Evolutionary conservation across 2,113 vertebrate genomes (phyloP).

Genomic region (Nycticorax nycticorax): DNA sequence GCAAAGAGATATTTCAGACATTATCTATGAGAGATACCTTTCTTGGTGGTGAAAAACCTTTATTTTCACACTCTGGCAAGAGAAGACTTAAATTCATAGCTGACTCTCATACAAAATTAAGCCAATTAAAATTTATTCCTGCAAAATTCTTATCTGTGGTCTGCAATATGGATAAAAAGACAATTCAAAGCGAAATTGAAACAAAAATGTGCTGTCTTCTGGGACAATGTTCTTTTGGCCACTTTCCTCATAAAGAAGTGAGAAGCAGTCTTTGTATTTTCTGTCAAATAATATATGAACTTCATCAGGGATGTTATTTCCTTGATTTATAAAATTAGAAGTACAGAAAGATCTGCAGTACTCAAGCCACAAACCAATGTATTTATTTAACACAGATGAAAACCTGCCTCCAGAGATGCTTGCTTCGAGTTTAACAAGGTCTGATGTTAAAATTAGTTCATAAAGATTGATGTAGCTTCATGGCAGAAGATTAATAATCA

Average conservation of each 20-base stretch:
- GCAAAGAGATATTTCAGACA: background rate
- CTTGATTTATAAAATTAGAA: background rate
- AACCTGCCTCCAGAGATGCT: background rate
- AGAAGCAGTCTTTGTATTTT: background rate
- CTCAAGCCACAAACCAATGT: background rate
- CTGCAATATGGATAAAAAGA: background rate
- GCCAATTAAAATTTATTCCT: background rate
- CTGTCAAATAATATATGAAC: background rate
- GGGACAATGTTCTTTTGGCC: background rate
- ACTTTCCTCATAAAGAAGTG: background rate
- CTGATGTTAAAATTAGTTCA: background rate
- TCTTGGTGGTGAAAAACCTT: background rate
- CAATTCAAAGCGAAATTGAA: background rate
- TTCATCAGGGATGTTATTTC: background rate
- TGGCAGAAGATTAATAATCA: conserved; percentile 16
- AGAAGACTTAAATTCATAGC: background rate
- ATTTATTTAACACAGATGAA: background rate
- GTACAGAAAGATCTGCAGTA: background rate
- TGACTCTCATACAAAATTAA: background rate
- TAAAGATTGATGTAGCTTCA: background rate
- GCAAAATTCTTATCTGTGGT: background rate
- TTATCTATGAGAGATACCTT: background rate
- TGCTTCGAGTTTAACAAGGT: background rate
- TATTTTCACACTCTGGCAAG: background rate
- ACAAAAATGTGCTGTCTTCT: background rate